Evolutionary conservation across 2,113 vertebrate genomes (phyloP).

Genomic region (Tamias sibiricus): DNA sequence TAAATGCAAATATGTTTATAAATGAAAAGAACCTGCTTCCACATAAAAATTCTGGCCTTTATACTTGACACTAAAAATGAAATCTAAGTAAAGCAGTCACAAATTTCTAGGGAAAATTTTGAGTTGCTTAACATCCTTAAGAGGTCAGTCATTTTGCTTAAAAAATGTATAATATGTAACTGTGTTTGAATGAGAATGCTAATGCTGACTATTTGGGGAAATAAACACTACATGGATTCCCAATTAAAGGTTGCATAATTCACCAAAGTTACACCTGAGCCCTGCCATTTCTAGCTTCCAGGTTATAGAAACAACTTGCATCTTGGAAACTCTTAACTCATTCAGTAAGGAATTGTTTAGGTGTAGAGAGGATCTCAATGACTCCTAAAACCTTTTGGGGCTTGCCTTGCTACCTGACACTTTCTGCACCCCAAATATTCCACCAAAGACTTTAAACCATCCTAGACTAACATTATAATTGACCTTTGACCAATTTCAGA

Average conservation of each 20-base stretch:
- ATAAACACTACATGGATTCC: slow-evolving; percentile 52
- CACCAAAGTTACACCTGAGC: background rate
- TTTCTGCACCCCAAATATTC: background rate
- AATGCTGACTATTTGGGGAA: slow-evolving; percentile 24
- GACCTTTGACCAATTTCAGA: background rate
- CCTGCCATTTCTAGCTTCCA: slow-evolving; percentile 44
- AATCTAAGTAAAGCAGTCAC: slow-evolving; percentile 1
- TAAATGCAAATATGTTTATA: background rate
- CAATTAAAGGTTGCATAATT: slow-evolving; percentile 54
- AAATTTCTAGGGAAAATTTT: background rate
- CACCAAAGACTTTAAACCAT: slow-evolving; percentile 35
- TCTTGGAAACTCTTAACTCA: slow-evolving; percentile 48
- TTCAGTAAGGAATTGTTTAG: background rate
- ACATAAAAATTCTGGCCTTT: slow-evolving; percentile 32
- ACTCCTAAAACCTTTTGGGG: background rate
- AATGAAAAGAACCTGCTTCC: background rate
- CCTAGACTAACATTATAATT: background rate
- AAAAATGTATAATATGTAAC: slow-evolving; percentile 13
- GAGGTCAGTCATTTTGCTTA: slow-evolving; percentile 34
- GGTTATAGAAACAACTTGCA: slow-evolving; percentile 20
- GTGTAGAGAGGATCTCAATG: background rate
- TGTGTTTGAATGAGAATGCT: slow-evolving; percentile 55
- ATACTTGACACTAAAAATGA: slow-evolving; percentile 32
- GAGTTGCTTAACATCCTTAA: background rate
- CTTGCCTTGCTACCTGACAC: background rate